A percentile compares a stretch with the other conserved stretches of the same genome.
These are phyloP conservation scores for Tricholaema leucomelas DNA, from an alignment of 2,113 vertebrate species.

Conservation along the genomic window DNA sequence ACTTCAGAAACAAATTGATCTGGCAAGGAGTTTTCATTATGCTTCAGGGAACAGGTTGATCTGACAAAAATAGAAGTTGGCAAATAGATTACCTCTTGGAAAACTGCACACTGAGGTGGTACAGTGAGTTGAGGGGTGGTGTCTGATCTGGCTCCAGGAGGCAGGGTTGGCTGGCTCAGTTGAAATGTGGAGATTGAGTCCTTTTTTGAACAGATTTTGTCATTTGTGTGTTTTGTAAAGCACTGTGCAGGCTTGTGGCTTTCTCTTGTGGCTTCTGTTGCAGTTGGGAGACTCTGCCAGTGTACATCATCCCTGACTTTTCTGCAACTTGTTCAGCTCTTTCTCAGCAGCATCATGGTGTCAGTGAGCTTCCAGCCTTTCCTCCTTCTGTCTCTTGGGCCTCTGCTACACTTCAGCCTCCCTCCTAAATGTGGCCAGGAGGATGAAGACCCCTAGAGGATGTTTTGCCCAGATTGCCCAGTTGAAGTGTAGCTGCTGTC, in stretches of 20 bases:
- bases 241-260: rapidly evolving
- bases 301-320: neutral
- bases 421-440: neutral
- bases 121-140: neutral
- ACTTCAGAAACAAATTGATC: conserved; percentile 61
- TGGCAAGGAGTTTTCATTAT: conserved; percentile 62
- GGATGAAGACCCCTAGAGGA: neutral
- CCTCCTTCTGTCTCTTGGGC: neutral
- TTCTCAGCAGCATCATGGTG: rapidly evolving
- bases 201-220: conserved; percentile 32
- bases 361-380: neutral
- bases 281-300: conserved; percentile 16
- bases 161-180: neutral
- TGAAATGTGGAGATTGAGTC: neutral
- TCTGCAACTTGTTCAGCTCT: neutral
- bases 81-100: conserved; percentile 49
- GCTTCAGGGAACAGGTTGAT: conserved; percentile 62
- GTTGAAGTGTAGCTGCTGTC: neutral
- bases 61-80: conserved; percentile 64
- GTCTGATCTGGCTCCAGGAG: conserved; percentile 17
- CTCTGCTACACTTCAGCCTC: neutral
- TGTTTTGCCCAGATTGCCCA: neutral
- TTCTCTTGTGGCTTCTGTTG: rapidly evolving
- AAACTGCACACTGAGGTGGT: neutral
- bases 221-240: neutral